phyloP scores from a whole-genome alignment of 2,113 vertebrate species.

The Balaeniceps rex region DNA sequence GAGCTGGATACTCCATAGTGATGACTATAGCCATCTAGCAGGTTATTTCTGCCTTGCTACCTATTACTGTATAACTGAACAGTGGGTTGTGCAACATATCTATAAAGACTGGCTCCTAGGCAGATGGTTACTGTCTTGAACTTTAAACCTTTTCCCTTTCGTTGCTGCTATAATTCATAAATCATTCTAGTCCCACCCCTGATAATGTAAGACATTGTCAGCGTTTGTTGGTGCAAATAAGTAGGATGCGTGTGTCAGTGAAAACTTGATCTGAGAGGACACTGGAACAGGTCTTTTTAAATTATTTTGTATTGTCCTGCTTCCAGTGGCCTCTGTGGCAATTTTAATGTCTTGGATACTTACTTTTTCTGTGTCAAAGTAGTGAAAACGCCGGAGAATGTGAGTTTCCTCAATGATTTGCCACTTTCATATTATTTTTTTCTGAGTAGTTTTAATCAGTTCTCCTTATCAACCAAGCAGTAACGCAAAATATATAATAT shows the following conservation, averaged over 20 bases:
- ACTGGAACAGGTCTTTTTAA: not conserved
- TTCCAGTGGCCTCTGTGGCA: not conserved
- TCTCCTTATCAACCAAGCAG: not conserved
- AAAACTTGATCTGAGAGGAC: not conserved
- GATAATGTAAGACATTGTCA: not conserved
- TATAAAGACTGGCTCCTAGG: not conserved
- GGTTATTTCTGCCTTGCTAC: not conserved
- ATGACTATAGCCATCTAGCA: not conserved
- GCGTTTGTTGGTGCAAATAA: not conserved
- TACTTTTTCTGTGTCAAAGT: not conserved
- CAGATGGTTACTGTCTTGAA: not conserved
- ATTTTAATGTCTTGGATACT: not conserved
- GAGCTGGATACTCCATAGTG: not conserved
- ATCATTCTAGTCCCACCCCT: not conserved
- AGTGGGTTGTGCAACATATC: not conserved
- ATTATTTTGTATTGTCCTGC: not conserved
- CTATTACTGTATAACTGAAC: not conserved
- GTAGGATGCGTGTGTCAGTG: not conserved
- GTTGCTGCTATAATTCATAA: slow-evolving; percentile 19
- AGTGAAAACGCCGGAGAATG: not conserved
- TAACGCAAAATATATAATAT: not conserved
- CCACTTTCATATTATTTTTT: not conserved
- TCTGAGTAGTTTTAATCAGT: not conserved
- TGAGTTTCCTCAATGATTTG: not conserved
- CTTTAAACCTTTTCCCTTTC: slow-evolving; percentile 49